A percentile compares a stretch with the other conserved stretches of the same genome.
phyloP scores from a whole-genome alignment of 1,140 invertebrate genomes.

The Tetranychus urticae region DNA sequence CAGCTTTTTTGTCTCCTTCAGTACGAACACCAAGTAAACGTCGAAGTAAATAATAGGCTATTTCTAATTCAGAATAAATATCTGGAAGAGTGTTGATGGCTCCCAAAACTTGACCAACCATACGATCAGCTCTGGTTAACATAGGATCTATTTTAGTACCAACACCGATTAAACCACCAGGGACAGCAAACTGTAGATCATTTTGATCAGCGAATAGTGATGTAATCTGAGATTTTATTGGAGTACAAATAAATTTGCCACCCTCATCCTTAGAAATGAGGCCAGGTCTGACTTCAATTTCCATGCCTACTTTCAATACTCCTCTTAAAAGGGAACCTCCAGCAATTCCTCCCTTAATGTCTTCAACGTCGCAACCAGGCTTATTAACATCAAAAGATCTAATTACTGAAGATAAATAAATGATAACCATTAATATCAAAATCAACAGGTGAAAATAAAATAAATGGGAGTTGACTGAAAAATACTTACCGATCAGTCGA shows the following conservation, averaged over 20 bases:
- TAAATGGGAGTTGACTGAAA: neutral
- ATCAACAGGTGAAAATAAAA: neutral
- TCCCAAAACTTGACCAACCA: conserved; percentile 95
- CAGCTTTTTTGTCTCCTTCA: conserved; percentile 95
- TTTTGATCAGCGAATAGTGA: conserved; percentile 98
- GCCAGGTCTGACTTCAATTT: conserved; percentile 74
- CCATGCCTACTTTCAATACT: conserved; percentile 68
- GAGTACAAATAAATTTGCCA: conserved; percentile 80
- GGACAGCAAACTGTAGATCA: conserved; percentile 91
- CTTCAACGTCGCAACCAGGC: conserved; percentile 93
- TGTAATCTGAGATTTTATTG: conserved; percentile 88
- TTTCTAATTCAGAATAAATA: conserved; percentile 94
- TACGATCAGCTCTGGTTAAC: conserved; percentile 82
- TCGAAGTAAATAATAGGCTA: conserved; percentile 88
- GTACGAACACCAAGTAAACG: conserved; percentile 86
- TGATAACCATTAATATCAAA: neutral
- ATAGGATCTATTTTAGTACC: conserved; percentile 98
- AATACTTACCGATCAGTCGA: conserved; percentile 46
- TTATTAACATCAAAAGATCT: conserved; percentile 99
- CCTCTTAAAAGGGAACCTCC: conserved; percentile 91
- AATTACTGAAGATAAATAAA: conserved; percentile 38
- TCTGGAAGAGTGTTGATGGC: conserved; percentile 84
- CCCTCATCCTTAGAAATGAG: conserved; percentile 88
- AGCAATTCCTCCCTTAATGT: conserved; percentile 92
- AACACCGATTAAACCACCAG: conserved; percentile 92